Conservation (phyloP, 1,140 invertebrate species). For the Varroa destructor region DNA sequence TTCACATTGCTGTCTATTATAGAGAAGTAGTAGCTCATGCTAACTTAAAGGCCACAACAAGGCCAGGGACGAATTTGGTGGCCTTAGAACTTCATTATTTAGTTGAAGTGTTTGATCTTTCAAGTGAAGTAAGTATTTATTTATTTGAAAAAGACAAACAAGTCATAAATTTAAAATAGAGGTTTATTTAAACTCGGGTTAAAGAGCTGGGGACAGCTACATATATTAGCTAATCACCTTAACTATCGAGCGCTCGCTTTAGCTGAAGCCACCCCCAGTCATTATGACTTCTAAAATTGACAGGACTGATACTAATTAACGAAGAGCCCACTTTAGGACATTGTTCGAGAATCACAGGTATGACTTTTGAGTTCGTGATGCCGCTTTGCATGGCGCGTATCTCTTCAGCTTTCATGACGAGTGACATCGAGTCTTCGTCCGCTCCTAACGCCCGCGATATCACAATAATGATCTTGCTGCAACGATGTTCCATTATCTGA, state of each 20-base stretch:
- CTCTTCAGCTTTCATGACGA: conserved; percentile 1
- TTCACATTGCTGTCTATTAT: no score
- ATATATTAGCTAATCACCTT: no score
- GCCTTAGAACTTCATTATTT: no score
- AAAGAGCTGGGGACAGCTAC: no score
- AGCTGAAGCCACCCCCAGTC: conserved; percentile 1
- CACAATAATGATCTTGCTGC: conserved; percentile 1
- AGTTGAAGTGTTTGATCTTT: no score
- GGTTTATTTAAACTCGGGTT: no score
- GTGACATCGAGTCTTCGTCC: neutral
- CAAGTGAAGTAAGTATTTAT: no score
- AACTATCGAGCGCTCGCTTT: neutral
- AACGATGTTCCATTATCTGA: conserved; percentile 15
- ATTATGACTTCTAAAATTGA: neutral
- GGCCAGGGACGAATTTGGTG: no score
- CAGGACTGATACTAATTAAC: neutral
- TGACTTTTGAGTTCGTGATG: neutral
- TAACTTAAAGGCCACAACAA: no score
- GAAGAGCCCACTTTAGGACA: conserved; percentile 10
- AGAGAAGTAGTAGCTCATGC: no score
- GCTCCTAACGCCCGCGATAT: neutral
- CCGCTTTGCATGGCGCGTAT: neutral
- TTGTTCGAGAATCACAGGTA: conserved; percentile 8
- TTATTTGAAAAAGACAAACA: no score
- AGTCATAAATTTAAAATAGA: no score